A percentile compares a stretch with the other conserved stretches of the same genome.
phyloP scores from a whole-genome alignment of 2,113 vertebrate genomes.

The Leptobrachium ailaonicum region DNA sequence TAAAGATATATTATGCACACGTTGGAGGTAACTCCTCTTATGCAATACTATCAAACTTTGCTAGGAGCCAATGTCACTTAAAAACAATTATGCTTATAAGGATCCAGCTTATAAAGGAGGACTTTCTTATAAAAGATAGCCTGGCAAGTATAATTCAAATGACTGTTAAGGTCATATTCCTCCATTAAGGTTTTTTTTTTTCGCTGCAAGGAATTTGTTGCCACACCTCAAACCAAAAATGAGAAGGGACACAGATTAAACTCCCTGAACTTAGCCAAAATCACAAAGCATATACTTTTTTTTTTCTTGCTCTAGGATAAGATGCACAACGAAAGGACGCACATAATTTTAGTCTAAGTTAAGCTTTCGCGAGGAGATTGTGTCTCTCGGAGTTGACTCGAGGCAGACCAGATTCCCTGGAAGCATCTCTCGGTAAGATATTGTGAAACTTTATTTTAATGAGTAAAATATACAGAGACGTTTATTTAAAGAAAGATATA shows the following conservation, averaged over 20 bases:
- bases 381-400: background rate
- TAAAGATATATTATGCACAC: too few species aligned
- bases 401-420: conserved; percentile 55
- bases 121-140: conserved; percentile 18
- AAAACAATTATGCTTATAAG: too few species aligned
- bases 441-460: conserved; percentile 58
- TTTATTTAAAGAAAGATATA: conserved; percentile 54
- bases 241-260: conserved; percentile 61
- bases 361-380: conserved; percentile 54
- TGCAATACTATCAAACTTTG: too few species aligned
- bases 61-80: too few species aligned
- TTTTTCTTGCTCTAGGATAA: conserved; percentile 62
- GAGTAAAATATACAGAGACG: conserved; percentile 39
- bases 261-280: conserved; percentile 66
- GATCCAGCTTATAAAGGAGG: background rate
- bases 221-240: conserved; percentile 67
- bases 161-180: conserved; percentile 57
- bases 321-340: conserved; percentile 63
- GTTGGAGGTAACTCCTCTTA: too few species aligned
- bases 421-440: conserved; percentile 51
- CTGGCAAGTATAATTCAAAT: conserved; percentile 61
- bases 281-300: conserved; percentile 65
- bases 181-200: conserved; percentile 65
- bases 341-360: conserved; percentile 57
- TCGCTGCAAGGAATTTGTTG: conserved; percentile 67